A percentile compares a stretch with the other conserved stretches of the same genome.
Conservation (phyloP, 2,888 invertebrate genomes). For the Stenotaenia linearis region DNA sequence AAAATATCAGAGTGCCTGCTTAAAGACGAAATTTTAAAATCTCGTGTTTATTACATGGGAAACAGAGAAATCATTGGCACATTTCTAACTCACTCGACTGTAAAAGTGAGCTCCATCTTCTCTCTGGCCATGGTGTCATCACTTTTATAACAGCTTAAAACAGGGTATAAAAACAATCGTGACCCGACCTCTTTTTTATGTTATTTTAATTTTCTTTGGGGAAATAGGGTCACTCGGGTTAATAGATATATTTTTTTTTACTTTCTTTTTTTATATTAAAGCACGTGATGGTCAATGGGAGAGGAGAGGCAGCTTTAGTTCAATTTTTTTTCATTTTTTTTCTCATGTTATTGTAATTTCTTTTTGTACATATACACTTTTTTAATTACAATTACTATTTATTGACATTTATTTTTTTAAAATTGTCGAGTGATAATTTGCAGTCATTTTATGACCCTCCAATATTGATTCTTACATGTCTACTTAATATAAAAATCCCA, state of each 20-base stretch:
- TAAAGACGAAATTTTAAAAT: neutral
- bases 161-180: constrained; percentile 11
- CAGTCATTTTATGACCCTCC: constrained; percentile 4
- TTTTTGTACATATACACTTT: constrained; percentile 8
- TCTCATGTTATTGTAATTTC: neutral
- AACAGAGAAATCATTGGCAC: constrained; percentile 6
- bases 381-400: neutral
- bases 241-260: neutral
- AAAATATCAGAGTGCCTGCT: neutral
- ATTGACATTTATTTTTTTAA: neutral
- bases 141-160: constrained; percentile 8
- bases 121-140: constrained; percentile 11
- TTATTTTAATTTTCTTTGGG: neutral
- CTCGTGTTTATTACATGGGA: neutral
- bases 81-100: neutral
- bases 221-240: constrained; percentile 15
- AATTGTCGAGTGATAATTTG: constrained; percentile 4
- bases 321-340: neutral
- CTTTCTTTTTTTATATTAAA: neutral
- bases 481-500: neutral
- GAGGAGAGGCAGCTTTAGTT: constrained; percentile 26
- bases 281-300: constrained; percentile 17
- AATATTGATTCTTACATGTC: constrained; percentile 15
- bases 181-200: constrained; percentile 11
- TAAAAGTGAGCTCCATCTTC: constrained; percentile 5